These are phyloP conservation scores for Pseudanteris insignis DNA, from an alignment of 2,888 invertebrate genomes.

Conservation along the genomic window DNA sequence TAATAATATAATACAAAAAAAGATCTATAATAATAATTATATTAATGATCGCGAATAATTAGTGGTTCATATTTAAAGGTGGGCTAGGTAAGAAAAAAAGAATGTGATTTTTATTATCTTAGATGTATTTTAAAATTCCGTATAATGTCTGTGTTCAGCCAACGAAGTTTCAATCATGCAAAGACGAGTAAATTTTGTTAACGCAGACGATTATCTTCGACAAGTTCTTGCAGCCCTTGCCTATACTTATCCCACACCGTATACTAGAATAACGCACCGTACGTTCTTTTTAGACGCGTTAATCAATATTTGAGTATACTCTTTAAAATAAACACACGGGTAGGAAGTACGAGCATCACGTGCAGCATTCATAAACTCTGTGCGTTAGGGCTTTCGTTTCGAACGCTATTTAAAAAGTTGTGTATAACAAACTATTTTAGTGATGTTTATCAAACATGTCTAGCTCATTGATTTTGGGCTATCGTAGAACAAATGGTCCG, in stretches of 20 bases:
- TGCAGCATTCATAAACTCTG: constrained; percentile 21
- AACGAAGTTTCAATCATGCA: constrained; percentile 13
- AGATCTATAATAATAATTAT: too few relatives aligned
- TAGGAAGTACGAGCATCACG: constrained; percentile 24
- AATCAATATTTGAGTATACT: constrained; percentile 42
- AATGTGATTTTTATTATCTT: too few relatives aligned
- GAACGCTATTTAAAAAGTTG: constrained; percentile 18
- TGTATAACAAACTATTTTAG: constrained; percentile 1
- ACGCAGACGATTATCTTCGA: constrained; percentile 21
- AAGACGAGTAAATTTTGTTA: constrained; percentile 12
- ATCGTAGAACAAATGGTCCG: too few relatives aligned
- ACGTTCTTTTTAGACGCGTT: constrained; percentile 36
- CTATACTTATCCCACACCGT: constrained; percentile 22
- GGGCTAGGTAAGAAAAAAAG: too few relatives aligned
- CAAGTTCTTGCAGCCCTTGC: constrained; percentile 21
- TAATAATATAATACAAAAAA: too few relatives aligned
- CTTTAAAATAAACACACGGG: constrained; percentile 32
- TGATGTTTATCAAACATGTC: not conserved
- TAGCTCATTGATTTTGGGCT: not conserved
- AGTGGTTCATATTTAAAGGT: too few relatives aligned
- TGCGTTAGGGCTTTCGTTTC: constrained; percentile 6
- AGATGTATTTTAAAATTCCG: too few relatives aligned
- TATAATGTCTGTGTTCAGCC: not conserved
- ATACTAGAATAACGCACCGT: constrained; percentile 26
- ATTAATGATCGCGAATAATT: too few relatives aligned